Percentiles rank a stretch among this genome's conserved stretches.
Evolutionary conservation across 2,888 invertebrate species (phyloP).

Genomic region (Mactromeris polynyma): DNA sequence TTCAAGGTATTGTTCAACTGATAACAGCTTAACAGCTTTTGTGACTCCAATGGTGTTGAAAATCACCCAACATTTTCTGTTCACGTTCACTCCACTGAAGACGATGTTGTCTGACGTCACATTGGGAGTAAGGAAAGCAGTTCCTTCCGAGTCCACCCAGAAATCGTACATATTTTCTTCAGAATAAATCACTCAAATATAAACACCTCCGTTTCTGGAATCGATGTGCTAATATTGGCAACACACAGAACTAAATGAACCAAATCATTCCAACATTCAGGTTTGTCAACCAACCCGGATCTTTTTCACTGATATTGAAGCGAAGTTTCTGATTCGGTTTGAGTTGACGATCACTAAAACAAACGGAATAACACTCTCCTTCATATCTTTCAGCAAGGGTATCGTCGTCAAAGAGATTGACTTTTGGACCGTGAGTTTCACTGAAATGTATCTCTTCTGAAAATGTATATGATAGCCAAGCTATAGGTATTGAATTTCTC

Average conservation of each 20-base stretch:
- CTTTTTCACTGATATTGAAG: conserved; percentile 53
- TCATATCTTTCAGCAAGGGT: conserved; percentile 49
- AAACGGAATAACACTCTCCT: conserved; percentile 44
- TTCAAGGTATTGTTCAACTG: too few species aligned
- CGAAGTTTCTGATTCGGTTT: conserved; percentile 37
- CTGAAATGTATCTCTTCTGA: conserved; percentile 18
- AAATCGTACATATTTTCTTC: conserved; percentile 47
- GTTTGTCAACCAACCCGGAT: conserved; percentile 48
- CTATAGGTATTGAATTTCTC: too few species aligned
- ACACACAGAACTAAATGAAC: too few species aligned
- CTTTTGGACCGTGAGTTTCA: conserved; percentile 46
- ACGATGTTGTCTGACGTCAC: conserved; percentile 42
- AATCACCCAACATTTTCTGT: conserved; percentile 39
- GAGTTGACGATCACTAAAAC: conserved; percentile 33
- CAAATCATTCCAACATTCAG: conserved; percentile 52
- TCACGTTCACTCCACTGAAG: conserved; percentile 52
- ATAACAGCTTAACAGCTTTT: conserved; percentile 43
- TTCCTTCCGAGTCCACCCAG: conserved; percentile 34
- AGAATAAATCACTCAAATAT: conserved; percentile 47
- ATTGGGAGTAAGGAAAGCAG: conserved; percentile 52
- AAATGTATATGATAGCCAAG: too few species aligned
- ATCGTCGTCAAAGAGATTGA: conserved; percentile 34
- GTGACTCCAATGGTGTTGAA: conserved; percentile 53
- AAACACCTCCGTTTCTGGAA: conserved; percentile 51
- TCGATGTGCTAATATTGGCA: neutral